Evolutionary conservation across 2,797 vertebrate genomes (phyloP), one percentile per base, ranked within the genome.

Genomic region (Lindbergichthys nudifrons): DNA sequence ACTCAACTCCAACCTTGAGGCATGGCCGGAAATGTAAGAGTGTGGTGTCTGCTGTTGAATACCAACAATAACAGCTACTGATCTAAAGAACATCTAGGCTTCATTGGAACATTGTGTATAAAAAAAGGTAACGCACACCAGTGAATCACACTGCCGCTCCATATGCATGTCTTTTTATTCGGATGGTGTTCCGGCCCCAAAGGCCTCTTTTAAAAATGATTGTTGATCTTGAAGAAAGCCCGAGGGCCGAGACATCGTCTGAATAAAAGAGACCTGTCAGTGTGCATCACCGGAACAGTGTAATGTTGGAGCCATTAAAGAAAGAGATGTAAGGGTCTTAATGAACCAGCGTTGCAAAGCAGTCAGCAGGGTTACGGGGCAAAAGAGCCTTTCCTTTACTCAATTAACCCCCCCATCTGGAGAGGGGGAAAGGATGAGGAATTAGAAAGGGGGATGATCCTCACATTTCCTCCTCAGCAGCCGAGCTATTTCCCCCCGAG

Each of bases 351-450:
- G 59, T 65, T 81, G 65, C 70, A 83, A 82, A 78, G 74, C 69
- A 87, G 85, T 83, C 83, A 76, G 73, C 76, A 71, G 80, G 83
- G 73, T 85, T 88, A 88, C 75, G 82, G 79, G 79, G 74, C 68
- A 74, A 80, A 88, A 86, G 75, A 64, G 83, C 64, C 81, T 87
- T 89, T 80, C 78, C 74, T 89, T 88, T 84, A 84, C 80, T 89
- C 86, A 89, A 93, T 93, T 94, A 94, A 92, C 90, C 88, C 88
- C 91, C 87, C 91, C 87, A 92, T 93, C 87, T 92, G 93, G 88
- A 90, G 75, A 76, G 67, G 77, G 77, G 71, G 8, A 79, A 64
- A 68, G 80, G 68, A 71, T 21, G 23, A 70, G 62, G 84, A 91
- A 89, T 89, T 88, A 90, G 80, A 83, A 86, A 83, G 75, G 58